Evolutionary conservation across 2,113 vertebrate genomes (phyloP), one percentile per base, ranked within the genome.

Genomic region (Myocastor coypus): DNA sequence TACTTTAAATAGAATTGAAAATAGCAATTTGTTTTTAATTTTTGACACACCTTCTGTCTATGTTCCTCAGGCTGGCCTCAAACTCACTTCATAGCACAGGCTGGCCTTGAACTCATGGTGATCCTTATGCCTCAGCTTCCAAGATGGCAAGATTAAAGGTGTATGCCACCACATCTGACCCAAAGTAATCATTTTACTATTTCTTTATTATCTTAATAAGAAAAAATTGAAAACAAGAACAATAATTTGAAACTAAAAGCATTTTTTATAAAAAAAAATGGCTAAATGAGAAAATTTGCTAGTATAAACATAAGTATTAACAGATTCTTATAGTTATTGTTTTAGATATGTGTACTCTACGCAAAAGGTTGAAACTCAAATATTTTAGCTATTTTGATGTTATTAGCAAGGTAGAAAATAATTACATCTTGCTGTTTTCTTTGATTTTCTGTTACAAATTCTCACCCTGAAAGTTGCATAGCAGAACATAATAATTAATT

Each of bases 391-490:
- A 55, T 64, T 75, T 93, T 92, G 66, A 75, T 66, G 13, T 69
- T 89, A 78, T 89, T 84, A 83, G 50, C 55, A 88, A 64, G 83
- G 40, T 63, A 88, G 52, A 80, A 92, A 89, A 81, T 46, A 46
- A 64, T 66, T 32, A 22, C 28, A 87, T 59, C 2, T 50, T 89
- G 32, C 63, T 80, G 5, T 80, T 92, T 92, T 66, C 22, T 85
- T 92, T 92, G 24, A 12, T 16, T 93, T 87, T 87, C 59, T 52
- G 9, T 89, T 73, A 63, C n/a, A 75, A 59, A 75, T 7, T 32
- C 52, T 84, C 42, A 71, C 64, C 55, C 42, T 66, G 30, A 89
- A 85, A 80, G 9, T 63, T 84, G 22, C 19, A 64, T 59, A 81
- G 24, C 28, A 71, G 46, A 69, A 42, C 55, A 84, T 69, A 34